Base-by-base conservation (phyloP, 2,113 vertebrate species). In the Zapus hudsonius region DNA sequence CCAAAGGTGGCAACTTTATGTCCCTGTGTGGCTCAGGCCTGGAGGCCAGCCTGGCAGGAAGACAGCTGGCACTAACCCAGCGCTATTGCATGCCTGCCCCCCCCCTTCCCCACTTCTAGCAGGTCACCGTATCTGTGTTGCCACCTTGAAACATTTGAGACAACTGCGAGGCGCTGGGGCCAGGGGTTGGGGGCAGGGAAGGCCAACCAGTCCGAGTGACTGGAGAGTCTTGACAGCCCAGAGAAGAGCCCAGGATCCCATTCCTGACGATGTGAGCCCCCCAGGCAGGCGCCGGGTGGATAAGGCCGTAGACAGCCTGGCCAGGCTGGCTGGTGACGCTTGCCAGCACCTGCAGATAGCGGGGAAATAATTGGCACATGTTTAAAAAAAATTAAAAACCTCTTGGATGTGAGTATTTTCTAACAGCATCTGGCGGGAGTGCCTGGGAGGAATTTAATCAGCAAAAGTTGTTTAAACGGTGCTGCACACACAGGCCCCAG, bases 331-430 rank as follows among this genome's bases (percentile, higher is more conserved):
- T 78, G 0, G 92, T 98, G 98, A 98, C 95, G 96, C 96, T 98
- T 98, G 97, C 98, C 98, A 98, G 98, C 97, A 98, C 98, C 98
- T 98, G 98, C 97, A 98, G 98, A 98, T 98, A 98, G 98, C 96
- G 97, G 97, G 98, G 97, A 95, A 98, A 98, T 98, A 98, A 98
- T 97, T 98, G 98, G 98, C 98, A 98, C 97, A 98, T 97, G 98
- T 98, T 98, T 97, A 97, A 97, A 97, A 72, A 95, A 97, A 96
- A 96, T 80, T 89, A 95, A 95, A 94, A 95, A 97, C 95, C 96
- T 97, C 97, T 98, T 98, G 98, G 97, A 98, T 95, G 94, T 96
- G 96, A 95, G 74, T 97, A 98, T 98, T 98, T 98, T 98, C 97
- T 98, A 98, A 98, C 98, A 89, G 97, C 88, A 97, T 98, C 98